These are phyloP conservation scores for Neolamprologus hecqui DNA, from an alignment of 2,113 vertebrate genomes.

Conservation along the genomic window DNA sequence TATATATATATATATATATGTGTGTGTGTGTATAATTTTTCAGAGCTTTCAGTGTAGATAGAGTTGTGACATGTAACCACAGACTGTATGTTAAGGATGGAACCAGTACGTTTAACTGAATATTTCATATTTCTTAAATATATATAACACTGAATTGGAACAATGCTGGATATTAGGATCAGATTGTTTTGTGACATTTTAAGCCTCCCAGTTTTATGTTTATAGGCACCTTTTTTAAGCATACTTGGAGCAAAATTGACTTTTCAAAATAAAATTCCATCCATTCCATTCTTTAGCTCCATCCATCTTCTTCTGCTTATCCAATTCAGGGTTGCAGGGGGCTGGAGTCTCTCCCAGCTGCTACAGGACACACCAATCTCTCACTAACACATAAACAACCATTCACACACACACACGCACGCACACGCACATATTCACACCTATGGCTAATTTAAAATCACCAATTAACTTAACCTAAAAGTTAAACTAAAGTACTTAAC, in stretches of 20 bases:
- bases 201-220: not conserved
- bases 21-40: no score
- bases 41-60: no score
- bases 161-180: not conserved
- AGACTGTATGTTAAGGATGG: no score
- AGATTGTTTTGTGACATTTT: not conserved
- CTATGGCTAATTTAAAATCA: not conserved
- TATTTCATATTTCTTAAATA: no score
- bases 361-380: not conserved
- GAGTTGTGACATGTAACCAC: no score
- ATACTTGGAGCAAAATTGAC: not conserved
- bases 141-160: not conserved
- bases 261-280: not conserved
- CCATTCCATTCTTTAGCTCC: no score
- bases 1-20: not conserved
- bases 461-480: not conserved
- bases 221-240: not conserved
- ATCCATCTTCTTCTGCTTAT: no score
- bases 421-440: not conserved
- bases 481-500: not conserved
- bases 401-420: not conserved
- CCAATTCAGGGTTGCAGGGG: not conserved
- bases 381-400: not conserved
- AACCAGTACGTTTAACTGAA: no score
- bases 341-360: not conserved